Evolutionary conservation across 2,113 vertebrate species (phyloP), one percentile per base, ranked within the genome.

Genomic region (Alectura lathami): DNA sequence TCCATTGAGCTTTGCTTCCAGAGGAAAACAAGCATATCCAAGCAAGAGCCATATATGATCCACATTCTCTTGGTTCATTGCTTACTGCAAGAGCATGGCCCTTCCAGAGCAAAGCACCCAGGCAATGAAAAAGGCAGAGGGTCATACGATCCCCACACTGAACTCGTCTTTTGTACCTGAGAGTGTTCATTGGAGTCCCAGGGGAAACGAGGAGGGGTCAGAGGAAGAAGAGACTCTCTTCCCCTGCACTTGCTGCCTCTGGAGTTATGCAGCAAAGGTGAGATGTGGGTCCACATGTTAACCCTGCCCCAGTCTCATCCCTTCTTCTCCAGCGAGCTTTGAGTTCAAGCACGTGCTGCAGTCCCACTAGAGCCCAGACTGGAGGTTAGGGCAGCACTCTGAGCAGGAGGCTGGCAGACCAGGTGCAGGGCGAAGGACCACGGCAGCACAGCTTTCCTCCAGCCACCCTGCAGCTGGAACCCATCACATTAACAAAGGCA

Each of bases 381-480:
- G 6, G 42, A 57, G 64, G 51, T 42, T 18, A 18, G 67, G 36
- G 48, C 12, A 74, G 50, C 26, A 4, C 34, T 60, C 36, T 23
- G 73, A 45, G 81, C 18, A 59, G 50, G 34, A n/a, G 38, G 36
- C 40, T 60, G 75, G 75, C 48, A 50, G 63, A 3, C 11, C 79
- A 73, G 66, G 26, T 13, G 45, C 59, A 88, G 48, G 27, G n/a
- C 70, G 64, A 56, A 83, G 54, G 72, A 54, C 53, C 48, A 1
- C 5, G 38, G 79, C 67, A 88, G 38, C 72, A 57, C 42, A 57
- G 85, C 63, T 90, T 80, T 40, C 21, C 72, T 73, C 48, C 36
- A 91, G 63, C 73, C 1, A 4, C 54, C 40, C 14, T 81, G 88
- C 94, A 96, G 88, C 88, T 95, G 94, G 47, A 88, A 77, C 73